Conservation (phyloP, 2,797 vertebrate species). For the Ctenosaura bakeri region DNA sequence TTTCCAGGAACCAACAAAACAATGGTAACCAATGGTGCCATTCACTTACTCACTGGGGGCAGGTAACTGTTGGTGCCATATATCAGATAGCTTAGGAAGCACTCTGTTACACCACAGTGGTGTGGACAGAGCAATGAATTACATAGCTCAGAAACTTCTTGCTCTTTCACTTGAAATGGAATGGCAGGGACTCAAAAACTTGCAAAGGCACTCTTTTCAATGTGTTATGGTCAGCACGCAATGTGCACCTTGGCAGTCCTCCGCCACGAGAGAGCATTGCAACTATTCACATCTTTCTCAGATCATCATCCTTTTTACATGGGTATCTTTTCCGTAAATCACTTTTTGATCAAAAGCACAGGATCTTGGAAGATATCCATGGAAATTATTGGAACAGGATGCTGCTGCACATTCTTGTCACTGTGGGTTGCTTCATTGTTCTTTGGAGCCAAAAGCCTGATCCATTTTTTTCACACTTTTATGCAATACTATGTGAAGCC, state of each 20-base stretch:
- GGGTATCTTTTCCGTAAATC: slow-evolving; percentile 45
- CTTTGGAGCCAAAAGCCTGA: slow-evolving; percentile 40
- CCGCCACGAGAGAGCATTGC: slow-evolving; percentile 37
- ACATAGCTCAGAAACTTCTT: neutral
- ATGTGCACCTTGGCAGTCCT: slow-evolving; percentile 16
- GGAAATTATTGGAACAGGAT: slow-evolving; percentile 50
- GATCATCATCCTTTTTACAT: slow-evolving; percentile 33
- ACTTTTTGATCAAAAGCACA: slow-evolving; percentile 47
- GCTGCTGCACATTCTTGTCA: slow-evolving; percentile 49
- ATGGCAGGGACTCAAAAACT: neutral
- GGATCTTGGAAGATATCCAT: slow-evolving; percentile 47
- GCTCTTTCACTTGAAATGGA: neutral
- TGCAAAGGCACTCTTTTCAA: neutral
- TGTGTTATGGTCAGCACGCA: neutral
- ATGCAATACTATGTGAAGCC: slow-evolving; percentile 51
- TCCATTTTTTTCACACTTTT: slow-evolving; percentile 52
- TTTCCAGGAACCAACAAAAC: no score
- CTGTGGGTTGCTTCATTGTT: slow-evolving; percentile 51
- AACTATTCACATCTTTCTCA: slow-evolving; percentile 39
- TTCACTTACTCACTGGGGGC: no score
- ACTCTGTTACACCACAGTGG: neutral
- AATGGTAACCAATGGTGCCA: no score
- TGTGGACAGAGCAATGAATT: neutral
- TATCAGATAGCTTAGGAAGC: no score
- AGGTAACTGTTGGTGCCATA: no score